Evolutionary conservation across 2,797 vertebrate species (phyloP).

Genomic region (Anas capensis): DNA sequence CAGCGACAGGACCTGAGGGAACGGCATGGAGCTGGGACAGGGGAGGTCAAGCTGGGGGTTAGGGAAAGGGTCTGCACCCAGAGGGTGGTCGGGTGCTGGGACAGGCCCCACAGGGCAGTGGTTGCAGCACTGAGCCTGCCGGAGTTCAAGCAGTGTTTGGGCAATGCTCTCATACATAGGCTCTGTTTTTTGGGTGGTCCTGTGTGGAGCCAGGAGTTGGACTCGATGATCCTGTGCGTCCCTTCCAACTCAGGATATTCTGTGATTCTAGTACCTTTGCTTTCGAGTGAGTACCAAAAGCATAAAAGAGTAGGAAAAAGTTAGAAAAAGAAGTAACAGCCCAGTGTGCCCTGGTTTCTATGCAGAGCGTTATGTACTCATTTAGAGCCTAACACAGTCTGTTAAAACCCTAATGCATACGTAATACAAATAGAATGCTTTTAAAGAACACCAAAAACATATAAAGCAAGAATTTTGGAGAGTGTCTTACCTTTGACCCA

Average conservation of each 20-base stretch:
- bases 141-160: neutral
- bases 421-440: neutral
- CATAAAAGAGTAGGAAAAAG: neutral
- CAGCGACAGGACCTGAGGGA: neutral
- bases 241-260: neutral
- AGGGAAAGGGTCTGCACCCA: neutral
- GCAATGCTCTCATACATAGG: neutral
- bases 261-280: neutral
- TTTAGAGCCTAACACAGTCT: neutral
- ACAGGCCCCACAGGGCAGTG: neutral
- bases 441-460: neutral
- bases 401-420: neutral
- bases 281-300: neutral
- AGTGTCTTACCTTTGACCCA: constrained; percentile 94
- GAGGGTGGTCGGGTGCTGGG: neutral
- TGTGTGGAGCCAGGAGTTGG: neutral
- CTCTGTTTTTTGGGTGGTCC: neutral
- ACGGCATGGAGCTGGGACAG: neutral
- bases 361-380: neutral
- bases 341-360: neutral
- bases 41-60: neutral
- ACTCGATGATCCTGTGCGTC: neutral
- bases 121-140: neutral
- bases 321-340: neutral
- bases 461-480: neutral